These are phyloP conservation scores for Brachynemurus nebulosus DNA, from an alignment of 2,888 invertebrate genomes.

Conservation along the genomic window DNA sequence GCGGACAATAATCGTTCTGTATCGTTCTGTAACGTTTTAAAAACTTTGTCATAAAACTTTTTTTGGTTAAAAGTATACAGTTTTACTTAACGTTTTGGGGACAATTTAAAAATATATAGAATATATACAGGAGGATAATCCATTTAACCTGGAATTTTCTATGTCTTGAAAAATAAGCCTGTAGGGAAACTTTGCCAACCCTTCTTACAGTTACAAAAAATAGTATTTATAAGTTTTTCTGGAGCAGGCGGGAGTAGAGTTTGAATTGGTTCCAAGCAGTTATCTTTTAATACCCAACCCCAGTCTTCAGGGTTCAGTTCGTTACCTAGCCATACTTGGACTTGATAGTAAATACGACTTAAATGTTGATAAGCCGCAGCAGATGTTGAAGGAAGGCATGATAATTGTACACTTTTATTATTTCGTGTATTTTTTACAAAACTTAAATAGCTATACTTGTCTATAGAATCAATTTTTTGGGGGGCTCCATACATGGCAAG, in stretches of 20 bases:
- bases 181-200: too few relatives aligned
- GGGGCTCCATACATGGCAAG: background rate
- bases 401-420: conserved; percentile 16
- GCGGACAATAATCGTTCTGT: too few relatives aligned
- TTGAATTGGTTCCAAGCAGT: background rate
- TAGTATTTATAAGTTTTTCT: conserved; percentile 5
- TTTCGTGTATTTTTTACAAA: conserved; percentile 17
- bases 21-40: too few relatives aligned
- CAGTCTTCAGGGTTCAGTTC: conserved; percentile 4
- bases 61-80: too few relatives aligned
- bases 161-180: too few relatives aligned
- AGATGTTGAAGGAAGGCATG: conserved; percentile 16
- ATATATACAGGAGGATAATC: too few relatives aligned
- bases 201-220: conserved; percentile 5
- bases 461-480: conserved; percentile 1
- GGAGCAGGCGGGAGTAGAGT: conserved; percentile 4
- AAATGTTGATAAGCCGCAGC: conserved; percentile 8
- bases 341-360: background rate
- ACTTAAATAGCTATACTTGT: conserved; percentile 7
- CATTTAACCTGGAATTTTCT: too few relatives aligned
- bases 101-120: too few relatives aligned
- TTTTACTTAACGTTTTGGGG: too few relatives aligned
- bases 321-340: background rate
- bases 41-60: too few relatives aligned
- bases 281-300: background rate